Percentiles rank a stretch among this genome's conserved stretches.
Evolutionary conservation across 1,140 invertebrate species (phyloP).

Genomic region (Drosophila suzukii): DNA sequence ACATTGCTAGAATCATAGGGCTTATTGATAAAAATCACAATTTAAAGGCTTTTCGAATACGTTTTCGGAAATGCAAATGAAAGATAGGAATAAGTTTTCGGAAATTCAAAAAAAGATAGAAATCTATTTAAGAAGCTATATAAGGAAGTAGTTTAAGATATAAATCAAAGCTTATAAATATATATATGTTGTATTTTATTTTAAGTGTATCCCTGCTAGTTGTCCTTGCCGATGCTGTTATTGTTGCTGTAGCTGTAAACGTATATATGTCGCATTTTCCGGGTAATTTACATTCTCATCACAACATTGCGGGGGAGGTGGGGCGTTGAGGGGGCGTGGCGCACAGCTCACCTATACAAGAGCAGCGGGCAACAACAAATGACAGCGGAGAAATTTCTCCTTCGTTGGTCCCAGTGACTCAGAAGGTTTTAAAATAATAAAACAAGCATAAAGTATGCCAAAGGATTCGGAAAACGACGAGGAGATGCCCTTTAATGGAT

Average conservation of each 20-base stretch:
- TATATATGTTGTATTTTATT: neutral
- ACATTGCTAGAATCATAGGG: too few species aligned
- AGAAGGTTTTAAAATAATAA: slow-evolving; percentile 75
- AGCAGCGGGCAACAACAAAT: slow-evolving; percentile 26
- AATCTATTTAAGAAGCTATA: too few species aligned
- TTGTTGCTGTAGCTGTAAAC: slow-evolving; percentile 37
- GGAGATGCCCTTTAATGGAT: slow-evolving; percentile 32
- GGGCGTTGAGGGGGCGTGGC: neutral
- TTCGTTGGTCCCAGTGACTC: slow-evolving; percentile 37
- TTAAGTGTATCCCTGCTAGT: slow-evolving; percentile 36
- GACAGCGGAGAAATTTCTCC: slow-evolving; percentile 44
- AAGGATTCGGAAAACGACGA: slow-evolving; percentile 4
- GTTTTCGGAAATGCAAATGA: too few species aligned
- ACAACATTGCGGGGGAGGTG: slow-evolving; percentile 38
- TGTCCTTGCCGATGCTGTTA: slow-evolving; percentile 52
- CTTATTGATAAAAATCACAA: too few species aligned
- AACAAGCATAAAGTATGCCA: slow-evolving; percentile 49
- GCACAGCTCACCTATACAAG: slow-evolving; percentile 31
- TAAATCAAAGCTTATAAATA: too few species aligned
- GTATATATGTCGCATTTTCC: slow-evolving; percentile 78
- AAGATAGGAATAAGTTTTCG: too few species aligned
- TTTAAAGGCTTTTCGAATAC: too few species aligned
- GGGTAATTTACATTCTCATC: slow-evolving; percentile 80
- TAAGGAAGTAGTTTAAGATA: too few species aligned
- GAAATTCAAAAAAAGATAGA: too few species aligned